These are phyloP conservation scores for Zygothrica quintamaculata DNA, from an alignment of 2,888 invertebrate genomes.

Conservation along the genomic window DNA sequence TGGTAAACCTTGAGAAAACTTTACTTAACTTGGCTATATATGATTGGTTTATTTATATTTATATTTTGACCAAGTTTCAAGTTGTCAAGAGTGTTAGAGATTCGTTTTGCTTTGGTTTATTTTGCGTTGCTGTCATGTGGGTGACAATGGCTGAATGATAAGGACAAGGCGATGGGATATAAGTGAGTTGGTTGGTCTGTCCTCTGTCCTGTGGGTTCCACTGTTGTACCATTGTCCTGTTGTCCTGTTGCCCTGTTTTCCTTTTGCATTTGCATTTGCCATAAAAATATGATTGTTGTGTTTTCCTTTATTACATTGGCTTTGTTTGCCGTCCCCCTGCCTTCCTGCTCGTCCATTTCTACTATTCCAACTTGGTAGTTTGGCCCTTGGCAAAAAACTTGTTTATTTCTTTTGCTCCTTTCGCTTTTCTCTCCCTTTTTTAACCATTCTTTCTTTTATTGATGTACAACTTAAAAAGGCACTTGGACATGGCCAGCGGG, in stretches of 20 bases:
- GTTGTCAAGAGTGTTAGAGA: too few species aligned
- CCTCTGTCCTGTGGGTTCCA: too few species aligned
- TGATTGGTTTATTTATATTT: too few species aligned
- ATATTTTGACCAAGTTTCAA: too few species aligned
- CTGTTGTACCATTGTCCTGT: not conserved
- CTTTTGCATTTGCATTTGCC: conserved; percentile 70
- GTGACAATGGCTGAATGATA: conserved; percentile 53
- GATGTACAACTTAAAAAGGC: conserved; percentile 52
- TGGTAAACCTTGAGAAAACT: too few species aligned
- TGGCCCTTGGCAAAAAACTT: conserved; percentile 52
- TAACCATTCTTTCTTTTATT: conserved; percentile 43
- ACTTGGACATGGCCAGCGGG: conserved; percentile 65
- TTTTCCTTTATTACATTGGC: conserved; percentile 69
- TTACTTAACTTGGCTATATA: too few species aligned
- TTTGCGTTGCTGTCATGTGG: conserved; percentile 26
- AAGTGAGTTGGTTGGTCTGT: conserved; percentile 35
- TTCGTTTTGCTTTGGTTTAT: not conserved
- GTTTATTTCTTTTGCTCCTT: conserved; percentile 44
- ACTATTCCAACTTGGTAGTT: conserved; percentile 33
- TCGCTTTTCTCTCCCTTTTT: conserved; percentile 6
- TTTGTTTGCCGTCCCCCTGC: conserved; percentile 55
- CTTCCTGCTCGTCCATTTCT: too few species aligned
- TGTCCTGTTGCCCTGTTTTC: conserved; percentile 40
- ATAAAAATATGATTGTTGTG: conserved; percentile 77
- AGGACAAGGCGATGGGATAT: conserved; percentile 49